Conservation (phyloP, 2,888 invertebrate species). For the Proisotoma minuta region DNA sequence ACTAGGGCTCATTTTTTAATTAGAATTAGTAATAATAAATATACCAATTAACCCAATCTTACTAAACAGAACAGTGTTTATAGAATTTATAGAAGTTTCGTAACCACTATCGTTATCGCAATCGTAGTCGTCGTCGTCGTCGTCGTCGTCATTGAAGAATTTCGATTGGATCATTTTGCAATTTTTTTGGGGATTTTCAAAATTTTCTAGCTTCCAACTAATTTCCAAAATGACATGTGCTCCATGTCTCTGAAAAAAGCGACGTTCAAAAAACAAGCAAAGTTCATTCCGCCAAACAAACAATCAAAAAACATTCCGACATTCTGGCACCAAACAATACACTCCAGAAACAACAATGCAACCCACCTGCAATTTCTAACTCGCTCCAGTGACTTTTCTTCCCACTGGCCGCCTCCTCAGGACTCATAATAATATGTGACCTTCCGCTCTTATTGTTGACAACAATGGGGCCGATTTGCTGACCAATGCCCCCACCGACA, state of each 20-base stretch:
- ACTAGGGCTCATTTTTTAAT: not conserved
- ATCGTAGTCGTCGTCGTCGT: not conserved
- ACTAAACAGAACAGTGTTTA: not conserved
- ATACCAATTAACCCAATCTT: not conserved
- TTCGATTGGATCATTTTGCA: no score
- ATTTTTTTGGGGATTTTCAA: no score
- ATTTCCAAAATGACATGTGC: no score
- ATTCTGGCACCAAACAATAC: no score
- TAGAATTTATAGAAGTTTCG: not conserved
- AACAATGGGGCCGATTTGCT: not conserved
- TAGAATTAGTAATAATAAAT: not conserved
- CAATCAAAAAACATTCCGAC: no score
- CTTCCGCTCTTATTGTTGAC: constrained; percentile 2
- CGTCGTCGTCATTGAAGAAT: no score
- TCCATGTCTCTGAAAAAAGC: no score
- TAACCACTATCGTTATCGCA: no score
- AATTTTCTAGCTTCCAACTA: no score
- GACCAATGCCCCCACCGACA: not conserved
- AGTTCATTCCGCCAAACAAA: no score
- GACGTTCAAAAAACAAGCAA: no score
- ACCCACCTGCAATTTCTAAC: constrained; percentile 81
- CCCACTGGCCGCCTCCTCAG: constrained; percentile 85
- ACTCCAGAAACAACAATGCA: not conserved
- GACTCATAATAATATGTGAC: constrained; percentile 83
- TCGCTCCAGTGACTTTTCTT: constrained; percentile 90